Percentiles rank a stretch among this genome's conserved stretches.
These are phyloP conservation scores for Acromyrmex echinatior DNA, from an alignment of 1,140 invertebrate species.

Conservation along the genomic window DNA sequence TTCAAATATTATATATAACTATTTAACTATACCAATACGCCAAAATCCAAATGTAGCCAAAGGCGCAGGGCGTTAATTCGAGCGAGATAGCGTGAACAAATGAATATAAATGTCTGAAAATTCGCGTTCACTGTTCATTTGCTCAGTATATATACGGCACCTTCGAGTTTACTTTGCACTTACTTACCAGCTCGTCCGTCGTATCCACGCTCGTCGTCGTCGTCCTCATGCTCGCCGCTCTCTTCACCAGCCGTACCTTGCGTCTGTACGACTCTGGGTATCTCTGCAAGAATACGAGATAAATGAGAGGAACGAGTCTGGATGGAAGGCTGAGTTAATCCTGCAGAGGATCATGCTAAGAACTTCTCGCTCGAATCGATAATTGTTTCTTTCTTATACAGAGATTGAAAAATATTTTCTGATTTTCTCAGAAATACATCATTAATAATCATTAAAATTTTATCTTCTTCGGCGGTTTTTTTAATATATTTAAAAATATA, in stretches of 20 bases:
- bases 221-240: conserved; percentile 84
- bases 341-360: background rate
- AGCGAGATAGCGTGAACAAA: background rate
- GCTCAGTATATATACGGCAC: conserved; percentile 21
- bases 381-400: conserved; percentile 25
- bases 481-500: background rate
- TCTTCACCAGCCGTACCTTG: conserved; percentile 88
- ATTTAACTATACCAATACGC: background rate
- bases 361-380: conserved; percentile 3
- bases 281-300: conserved; percentile 85
- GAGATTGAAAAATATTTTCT: background rate
- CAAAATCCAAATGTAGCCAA: background rate
- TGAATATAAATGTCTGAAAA: background rate
- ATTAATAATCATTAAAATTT: background rate
- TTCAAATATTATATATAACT: no score
- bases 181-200: conserved; percentile 86
- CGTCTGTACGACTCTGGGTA: conserved; percentile 88
- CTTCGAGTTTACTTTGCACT: conserved; percentile 66
- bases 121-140: conserved; percentile 27
- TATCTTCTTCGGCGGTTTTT: background rate
- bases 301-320: conserved; percentile 46
- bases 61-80: background rate
- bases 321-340: conserved; percentile 42
- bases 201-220: conserved; percentile 83
- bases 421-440: background rate